Evolutionary conservation across 2,888 invertebrate genomes (phyloP).

Genomic region (Rhodophaea formosa): DNA sequence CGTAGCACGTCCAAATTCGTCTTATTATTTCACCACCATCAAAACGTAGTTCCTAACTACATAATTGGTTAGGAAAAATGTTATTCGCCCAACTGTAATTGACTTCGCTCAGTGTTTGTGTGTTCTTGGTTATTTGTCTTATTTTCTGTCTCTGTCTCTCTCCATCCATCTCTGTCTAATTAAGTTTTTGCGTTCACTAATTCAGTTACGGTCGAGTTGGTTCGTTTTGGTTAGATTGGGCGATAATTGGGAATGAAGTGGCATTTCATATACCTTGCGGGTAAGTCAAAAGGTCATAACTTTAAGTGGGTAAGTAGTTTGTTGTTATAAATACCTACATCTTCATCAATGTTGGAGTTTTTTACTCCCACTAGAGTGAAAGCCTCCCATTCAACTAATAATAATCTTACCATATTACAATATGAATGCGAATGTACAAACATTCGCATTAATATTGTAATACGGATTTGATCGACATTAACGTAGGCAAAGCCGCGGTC

Average conservation of each 20-base stretch:
- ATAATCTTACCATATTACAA: no score
- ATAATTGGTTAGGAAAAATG: conserved; percentile 55
- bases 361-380: no score
- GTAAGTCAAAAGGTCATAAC: not conserved
- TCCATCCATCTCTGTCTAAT: conserved; percentile 30
- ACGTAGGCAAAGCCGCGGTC: no score
- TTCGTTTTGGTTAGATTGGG: conserved; percentile 5
- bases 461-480: no score
- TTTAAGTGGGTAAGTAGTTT: not conserved
- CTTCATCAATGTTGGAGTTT: no score
- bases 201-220: conserved; percentile 15
- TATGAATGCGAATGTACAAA: no score
- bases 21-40: conserved; percentile 41
- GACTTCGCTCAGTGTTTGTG: conserved; percentile 40
- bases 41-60: conserved; percentile 45
- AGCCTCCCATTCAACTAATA: no score
- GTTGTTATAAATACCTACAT: no score
- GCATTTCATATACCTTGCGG: conserved; percentile 1
- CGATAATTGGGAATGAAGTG: conserved; percentile 4
- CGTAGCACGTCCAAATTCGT: not conserved
- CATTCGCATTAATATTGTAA: no score
- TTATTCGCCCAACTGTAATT: conserved; percentile 53
- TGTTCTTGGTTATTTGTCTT: conserved; percentile 43
- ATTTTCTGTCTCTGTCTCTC: conserved; percentile 33
- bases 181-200: conserved; percentile 25